These are phyloP conservation scores for Poeciliopsis presidionis DNA, from an alignment of 2,797 vertebrate species.

Conservation along the genomic window DNA sequence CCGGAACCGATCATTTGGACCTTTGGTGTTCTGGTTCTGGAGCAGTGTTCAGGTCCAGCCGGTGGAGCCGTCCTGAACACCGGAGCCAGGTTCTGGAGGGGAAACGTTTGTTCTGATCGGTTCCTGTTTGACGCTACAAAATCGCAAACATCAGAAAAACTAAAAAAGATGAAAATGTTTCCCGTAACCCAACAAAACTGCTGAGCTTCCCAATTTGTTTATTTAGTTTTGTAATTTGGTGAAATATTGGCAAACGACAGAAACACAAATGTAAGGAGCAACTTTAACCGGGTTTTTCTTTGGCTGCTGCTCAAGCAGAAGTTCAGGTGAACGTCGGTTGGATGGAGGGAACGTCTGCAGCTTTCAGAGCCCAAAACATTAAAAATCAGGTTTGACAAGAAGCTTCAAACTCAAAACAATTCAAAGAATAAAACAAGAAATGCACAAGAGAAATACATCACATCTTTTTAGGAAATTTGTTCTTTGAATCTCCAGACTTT, in stretches of 20 bases:
- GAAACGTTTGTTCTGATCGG: background rate
- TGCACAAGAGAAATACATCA: background rate
- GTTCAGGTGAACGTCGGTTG: background rate
- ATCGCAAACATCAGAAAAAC: background rate
- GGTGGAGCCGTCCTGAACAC: background rate
- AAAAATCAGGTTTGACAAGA: background rate
- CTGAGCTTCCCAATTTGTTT: background rate
- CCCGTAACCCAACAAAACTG: background rate
- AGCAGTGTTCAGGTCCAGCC: background rate
- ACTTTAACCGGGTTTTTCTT: background rate
- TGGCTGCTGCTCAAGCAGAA: background rate
- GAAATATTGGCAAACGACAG: background rate
- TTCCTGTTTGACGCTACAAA: background rate
- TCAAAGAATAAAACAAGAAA: background rate
- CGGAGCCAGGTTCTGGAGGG: background rate
- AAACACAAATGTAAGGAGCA: background rate
- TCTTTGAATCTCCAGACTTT: background rate
- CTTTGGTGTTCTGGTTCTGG: slow-evolving; percentile 1
- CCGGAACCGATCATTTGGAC: background rate
- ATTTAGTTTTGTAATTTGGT: background rate
- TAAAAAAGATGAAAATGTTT: background rate
- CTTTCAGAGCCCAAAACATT: background rate
- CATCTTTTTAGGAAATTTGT: background rate
- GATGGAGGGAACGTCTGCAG: background rate
- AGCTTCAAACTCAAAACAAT: background rate